Evolutionary conservation across 2,888 invertebrate genomes (phyloP).

Genomic region (Selenia dentaria): DNA sequence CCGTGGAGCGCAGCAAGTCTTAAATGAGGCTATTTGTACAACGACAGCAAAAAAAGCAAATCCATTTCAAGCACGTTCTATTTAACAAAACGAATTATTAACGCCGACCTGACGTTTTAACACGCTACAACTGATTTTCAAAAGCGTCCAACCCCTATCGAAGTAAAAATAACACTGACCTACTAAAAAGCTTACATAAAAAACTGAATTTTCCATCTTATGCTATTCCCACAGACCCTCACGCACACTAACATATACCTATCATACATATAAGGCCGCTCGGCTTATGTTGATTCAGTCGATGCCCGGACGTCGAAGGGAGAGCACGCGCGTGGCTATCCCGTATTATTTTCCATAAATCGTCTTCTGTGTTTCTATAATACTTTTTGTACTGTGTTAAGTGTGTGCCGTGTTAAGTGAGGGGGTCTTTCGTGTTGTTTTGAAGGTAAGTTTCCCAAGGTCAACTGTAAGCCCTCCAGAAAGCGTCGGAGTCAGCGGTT

Average conservation of each 20-base stretch:
- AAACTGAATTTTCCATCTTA: slow-evolving; percentile 12
- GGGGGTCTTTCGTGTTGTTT: not conserved
- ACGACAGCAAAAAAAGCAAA: no score
- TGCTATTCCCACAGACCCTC: slow-evolving; percentile 6
- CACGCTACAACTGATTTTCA: not conserved
- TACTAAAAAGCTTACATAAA: slow-evolving; percentile 6
- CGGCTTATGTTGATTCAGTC: slow-evolving; percentile 36
- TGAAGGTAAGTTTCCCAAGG: not conserved
- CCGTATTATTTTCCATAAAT: slow-evolving; percentile 7
- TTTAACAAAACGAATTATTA: no score
- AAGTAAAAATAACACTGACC: slow-evolving; percentile 18
- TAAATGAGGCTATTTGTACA: no score
- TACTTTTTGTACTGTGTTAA: not conserved
- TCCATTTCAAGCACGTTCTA: no score
- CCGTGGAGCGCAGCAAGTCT: no score
- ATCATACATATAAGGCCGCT: slow-evolving; percentile 5
- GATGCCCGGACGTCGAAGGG: slow-evolving; percentile 31
- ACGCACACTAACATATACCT: slow-evolving; percentile 1
- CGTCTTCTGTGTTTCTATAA: slow-evolving; percentile 5
- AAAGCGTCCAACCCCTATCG: slow-evolving; percentile 1
- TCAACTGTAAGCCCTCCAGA: not conserved
- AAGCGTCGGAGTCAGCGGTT: not conserved
- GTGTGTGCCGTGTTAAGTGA: not conserved
- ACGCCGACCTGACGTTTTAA: not conserved
- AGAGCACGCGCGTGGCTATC: slow-evolving; percentile 24